Base-by-base conservation (phyloP, 1,140 invertebrate species). In the Lasioglossum baleicum region DNA sequence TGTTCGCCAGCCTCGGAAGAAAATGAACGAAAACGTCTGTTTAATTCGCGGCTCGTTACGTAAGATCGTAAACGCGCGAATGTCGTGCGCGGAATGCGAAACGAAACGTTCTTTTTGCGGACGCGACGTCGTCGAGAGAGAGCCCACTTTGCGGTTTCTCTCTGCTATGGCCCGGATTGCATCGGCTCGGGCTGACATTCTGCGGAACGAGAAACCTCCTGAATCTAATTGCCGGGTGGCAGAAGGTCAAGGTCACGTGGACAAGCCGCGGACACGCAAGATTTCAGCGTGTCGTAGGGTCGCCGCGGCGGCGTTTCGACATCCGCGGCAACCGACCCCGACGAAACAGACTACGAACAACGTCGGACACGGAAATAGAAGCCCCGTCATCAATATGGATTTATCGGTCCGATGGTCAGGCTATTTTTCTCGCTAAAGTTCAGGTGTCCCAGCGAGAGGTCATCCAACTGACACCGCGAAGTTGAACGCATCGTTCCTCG, bases 171-270 rank as follows among this genome's bases (percentile, higher is more conserved):
- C 17, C 56, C 56, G 56, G 7, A 48, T 60, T 20, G 6, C 51
- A n/a, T n/a, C 6, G 26, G 8, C 26, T 67, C 48, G 15, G n/a
- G 61, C 3, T 35, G 15, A 61, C 35, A 67, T 42, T 31, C 17
- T 61, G 8, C 26, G 61, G 40, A 58, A 73, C 35, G 35, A 73
- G 61, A 65, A 73, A 65, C 20, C 51, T 72, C 40, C 35, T 53
- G 75, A 67, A 73, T 73, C 42, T 77, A 78, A 71, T 82, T 79
- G 68, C 53, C 60, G 51, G 22, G 58, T 17, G 63, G 11, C 8
- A 60, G 80, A 82, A 79, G 80, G 80, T 82, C 75, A 82, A 82
- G 80, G 75, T 31, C 72, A 20, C 10, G 1, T 17, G 40, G 69
- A 78, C 51, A 65, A 26, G n/a, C n/a, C 42, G 42, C 15, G 42